Conservation (phyloP, 2,113 vertebrate genomes). For the Petroica traversi region DNA sequence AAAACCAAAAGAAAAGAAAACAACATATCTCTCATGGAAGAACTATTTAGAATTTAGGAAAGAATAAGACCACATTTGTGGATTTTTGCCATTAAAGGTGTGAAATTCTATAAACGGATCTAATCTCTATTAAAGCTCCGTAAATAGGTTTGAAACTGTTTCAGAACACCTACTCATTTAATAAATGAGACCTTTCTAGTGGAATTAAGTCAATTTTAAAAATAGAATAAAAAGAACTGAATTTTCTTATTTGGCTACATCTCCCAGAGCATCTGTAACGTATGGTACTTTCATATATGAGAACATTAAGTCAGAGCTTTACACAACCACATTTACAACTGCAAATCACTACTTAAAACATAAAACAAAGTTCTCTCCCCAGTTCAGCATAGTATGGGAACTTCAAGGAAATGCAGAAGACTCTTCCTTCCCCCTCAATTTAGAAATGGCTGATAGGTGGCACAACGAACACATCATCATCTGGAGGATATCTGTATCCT, state of each 20-base stretch:
- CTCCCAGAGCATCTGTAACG: neutral
- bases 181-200: neutral
- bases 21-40: neutral
- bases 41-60: neutral
- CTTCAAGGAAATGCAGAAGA: neutral
- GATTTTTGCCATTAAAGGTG: neutral
- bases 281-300: neutral
- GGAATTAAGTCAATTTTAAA: neutral
- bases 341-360: neutral
- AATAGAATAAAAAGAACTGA: neutral
- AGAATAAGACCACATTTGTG: neutral
- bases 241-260: neutral
- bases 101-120: neutral
- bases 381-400: neutral
- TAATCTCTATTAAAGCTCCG: neutral
- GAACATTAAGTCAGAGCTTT: neutral
- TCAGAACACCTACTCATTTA: neutral
- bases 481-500: neutral
- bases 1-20: neutral
- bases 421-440: neutral
- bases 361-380: neutral
- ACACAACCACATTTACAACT: neutral
- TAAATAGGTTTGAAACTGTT: constrained; percentile 6
- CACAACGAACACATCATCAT: neutral
- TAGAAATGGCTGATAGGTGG: neutral